Evolutionary conservation across 2,888 invertebrate species (phyloP), one percentile per base, ranked within the genome.

Genomic region (Hydroisotoma schaefferi): DNA sequence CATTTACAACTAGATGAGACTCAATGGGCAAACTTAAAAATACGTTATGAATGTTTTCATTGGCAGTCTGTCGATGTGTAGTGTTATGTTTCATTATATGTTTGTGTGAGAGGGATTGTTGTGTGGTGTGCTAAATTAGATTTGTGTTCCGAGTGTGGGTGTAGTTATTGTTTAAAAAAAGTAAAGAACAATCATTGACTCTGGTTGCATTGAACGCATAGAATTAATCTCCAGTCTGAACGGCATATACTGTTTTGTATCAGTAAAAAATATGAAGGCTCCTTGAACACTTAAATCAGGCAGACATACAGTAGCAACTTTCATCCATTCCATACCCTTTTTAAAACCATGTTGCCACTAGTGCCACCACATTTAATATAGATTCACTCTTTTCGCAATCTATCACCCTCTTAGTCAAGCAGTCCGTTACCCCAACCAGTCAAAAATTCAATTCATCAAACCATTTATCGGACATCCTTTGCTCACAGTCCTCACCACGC

Each of bases 101-200:
- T n/a, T n/a, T n/a, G n/a, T n/a, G n/a, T n/a, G n/a, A n/a, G n/a
- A n/a, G n/a, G n/a, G n/a, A n/a, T n/a, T n/a, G n/a, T n/a, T n/a
- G n/a, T n/a, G n/a, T n/a, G n/a, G n/a, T n/a, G n/a, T n/a, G n/a
- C n/a, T 15, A 33, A 33, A 33, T 15, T 10, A 33, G 8, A 33
- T 33, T 33, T 10, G 8, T 18, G 25, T 47, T 23, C 47, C 6
- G 8, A 43, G 6, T 20, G 6, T 22, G 25, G 10, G 25, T 8
- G 25, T 47, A 47, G n/a, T n/a, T n/a, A n/a, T n/a, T n/a, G n/a
- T n/a, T n/a, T n/a, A n/a, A n/a, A n/a, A n/a, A n/a, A n/a, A n/a
- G n/a, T n/a, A 4, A 23, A 47, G 5, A 61, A 61, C 65, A 65
- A 65, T 65, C 65, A 61, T 65, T 65, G 65, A 61, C 65, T 61